phyloP scores from a whole-genome alignment of 2,888 invertebrate genomes.

The Dorcus parallelipipedus region DNA sequence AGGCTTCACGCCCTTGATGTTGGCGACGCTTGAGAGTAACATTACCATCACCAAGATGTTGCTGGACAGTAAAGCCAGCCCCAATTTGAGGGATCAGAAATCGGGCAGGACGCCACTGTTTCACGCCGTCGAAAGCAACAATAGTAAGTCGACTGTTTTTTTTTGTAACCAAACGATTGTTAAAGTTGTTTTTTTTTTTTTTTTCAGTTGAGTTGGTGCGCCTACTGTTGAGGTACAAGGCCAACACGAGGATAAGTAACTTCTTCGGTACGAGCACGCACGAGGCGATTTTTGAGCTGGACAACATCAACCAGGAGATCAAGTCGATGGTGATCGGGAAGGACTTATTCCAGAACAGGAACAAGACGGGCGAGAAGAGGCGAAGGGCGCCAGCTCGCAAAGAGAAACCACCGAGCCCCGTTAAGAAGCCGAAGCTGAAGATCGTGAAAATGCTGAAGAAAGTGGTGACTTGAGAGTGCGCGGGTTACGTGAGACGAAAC shows the following conservation, averaged over 20 bases:
- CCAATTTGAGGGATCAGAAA: constrained; percentile 41
- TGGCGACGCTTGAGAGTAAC: constrained; percentile 42
- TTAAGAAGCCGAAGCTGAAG: constrained; percentile 5
- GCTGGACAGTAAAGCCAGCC: constrained; percentile 30
- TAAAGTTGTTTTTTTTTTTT: constrained; percentile 8
- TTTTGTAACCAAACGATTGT: too few species aligned
- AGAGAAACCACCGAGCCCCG: background rate
- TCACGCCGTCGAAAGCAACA: constrained; percentile 40
- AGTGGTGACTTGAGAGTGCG: too few species aligned
- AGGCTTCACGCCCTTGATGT: constrained; percentile 50
- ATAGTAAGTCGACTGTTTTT: constrained; percentile 35
- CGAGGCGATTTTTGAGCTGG: constrained; percentile 41
- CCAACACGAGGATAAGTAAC: constrained; percentile 43
- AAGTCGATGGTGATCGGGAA: constrained; percentile 34
- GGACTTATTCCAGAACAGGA: constrained; percentile 4
- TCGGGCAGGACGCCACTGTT: constrained; percentile 49
- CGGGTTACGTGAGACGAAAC: too few species aligned
- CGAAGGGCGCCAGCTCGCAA: background rate
- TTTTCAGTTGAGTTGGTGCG: constrained; percentile 45
- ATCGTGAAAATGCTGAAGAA: constrained; percentile 8
- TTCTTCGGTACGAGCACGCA: constrained; percentile 42
- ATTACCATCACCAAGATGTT: constrained; percentile 37
- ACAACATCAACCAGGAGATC: constrained; percentile 42
- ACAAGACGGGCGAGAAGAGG: constrained; percentile 2
- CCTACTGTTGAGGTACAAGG: constrained; percentile 41